A percentile compares a stretch with the other conserved stretches of the same genome.
Evolutionary conservation across 2,888 invertebrate species (phyloP).

Genomic region (Augiades crinisus): DNA sequence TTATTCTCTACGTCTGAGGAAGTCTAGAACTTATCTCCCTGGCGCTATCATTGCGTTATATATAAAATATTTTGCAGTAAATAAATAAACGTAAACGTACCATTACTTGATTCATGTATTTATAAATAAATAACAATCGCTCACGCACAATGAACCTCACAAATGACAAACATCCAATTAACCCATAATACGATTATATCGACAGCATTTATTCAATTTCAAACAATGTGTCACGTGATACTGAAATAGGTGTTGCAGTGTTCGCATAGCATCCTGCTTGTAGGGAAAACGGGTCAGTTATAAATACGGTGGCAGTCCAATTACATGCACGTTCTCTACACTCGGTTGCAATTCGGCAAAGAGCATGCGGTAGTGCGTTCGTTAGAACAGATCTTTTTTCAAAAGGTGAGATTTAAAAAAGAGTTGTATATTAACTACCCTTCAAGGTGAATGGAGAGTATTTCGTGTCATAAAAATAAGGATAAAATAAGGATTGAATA

Average conservation of each 20-base stretch:
- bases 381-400: not conserved
- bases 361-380: constrained; percentile 3
- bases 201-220: constrained; percentile 7
- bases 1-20: too few relatives aligned
- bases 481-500: too few relatives aligned
- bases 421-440: too few relatives aligned
- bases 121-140: too few relatives aligned
- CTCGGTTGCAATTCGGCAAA: constrained; percentile 14
- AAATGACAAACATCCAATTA: not conserved
- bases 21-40: too few relatives aligned
- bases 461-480: too few relatives aligned
- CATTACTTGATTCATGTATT: too few relatives aligned
- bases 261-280: constrained; percentile 47
- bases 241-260: constrained; percentile 36
- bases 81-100: too few relatives aligned
- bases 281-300: constrained; percentile 53
- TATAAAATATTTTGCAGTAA: too few relatives aligned
- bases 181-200: not conserved
- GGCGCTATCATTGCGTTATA: too few relatives aligned
- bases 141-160: not conserved
- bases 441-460: too few relatives aligned
- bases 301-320: constrained; percentile 36
- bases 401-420: too few relatives aligned
- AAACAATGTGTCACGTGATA: constrained; percentile 34
- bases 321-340: constrained; percentile 21